Evolutionary conservation across 2,888 invertebrate species (phyloP).

Genomic region (Ophion obscuratus): DNA sequence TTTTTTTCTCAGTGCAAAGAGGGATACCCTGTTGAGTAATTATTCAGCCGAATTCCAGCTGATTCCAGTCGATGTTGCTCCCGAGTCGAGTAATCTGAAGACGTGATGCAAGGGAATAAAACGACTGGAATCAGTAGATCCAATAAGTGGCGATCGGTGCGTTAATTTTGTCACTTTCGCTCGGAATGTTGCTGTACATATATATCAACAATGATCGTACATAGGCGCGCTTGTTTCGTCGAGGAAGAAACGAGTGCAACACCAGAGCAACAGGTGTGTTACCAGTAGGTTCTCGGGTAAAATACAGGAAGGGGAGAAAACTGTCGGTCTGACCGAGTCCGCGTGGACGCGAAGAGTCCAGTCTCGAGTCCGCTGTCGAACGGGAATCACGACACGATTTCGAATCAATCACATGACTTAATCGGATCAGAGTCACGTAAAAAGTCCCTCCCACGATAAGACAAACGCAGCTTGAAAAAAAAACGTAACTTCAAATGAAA

Average conservation of each 20-base stretch:
- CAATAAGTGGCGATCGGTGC: not conserved
- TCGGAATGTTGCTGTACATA: slow-evolving; percentile 1
- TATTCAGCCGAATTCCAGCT: too few relatives aligned
- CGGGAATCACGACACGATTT: slow-evolving; percentile 65
- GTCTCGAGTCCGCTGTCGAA: slow-evolving; percentile 74
- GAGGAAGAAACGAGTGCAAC: slow-evolving; percentile 40
- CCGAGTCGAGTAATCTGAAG: not conserved
- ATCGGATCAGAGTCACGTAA: slow-evolving; percentile 5
- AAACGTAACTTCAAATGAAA: slow-evolving; percentile 31
- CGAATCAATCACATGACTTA: slow-evolving; percentile 22
- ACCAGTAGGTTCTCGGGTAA: slow-evolving; percentile 33
- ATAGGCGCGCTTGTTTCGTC: not conserved
- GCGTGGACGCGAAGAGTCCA: slow-evolving; percentile 74
- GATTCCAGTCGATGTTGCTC: too few relatives aligned
- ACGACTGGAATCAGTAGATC: not conserved
- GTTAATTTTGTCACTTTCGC: slow-evolving; percentile 18
- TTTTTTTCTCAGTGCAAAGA: too few relatives aligned
- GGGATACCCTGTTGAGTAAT: too few relatives aligned
- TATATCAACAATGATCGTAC: not conserved
- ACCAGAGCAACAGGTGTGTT: slow-evolving; percentile 16
- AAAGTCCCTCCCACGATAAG: not conserved
- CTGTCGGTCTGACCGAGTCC: slow-evolving; percentile 63
- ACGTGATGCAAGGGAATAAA: too few relatives aligned
- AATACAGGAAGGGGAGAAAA: slow-evolving; percentile 63
- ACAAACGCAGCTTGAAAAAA: not conserved